Conservation (phyloP, 2,797 vertebrate species). For the Pogonophryne albipinna region DNA sequence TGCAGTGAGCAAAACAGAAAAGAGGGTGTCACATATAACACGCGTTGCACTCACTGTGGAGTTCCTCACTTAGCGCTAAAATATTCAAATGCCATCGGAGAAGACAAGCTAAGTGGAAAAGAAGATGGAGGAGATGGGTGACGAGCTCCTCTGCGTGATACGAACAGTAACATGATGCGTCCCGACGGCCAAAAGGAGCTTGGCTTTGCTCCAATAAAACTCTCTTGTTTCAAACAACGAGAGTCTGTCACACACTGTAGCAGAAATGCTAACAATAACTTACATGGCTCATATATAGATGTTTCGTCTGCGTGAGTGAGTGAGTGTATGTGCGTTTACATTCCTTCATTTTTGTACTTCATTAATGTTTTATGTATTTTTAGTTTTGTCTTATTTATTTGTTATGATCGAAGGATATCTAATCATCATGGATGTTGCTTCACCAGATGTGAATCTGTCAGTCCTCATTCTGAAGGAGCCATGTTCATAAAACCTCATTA, state of each 20-base stretch:
- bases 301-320: constrained; percentile 44
- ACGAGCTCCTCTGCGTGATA: constrained; percentile 34
- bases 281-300: constrained; percentile 62
- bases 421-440: constrained; percentile 41
- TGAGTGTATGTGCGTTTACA: constrained; percentile 48
- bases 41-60: constrained; percentile 62
- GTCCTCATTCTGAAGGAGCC: constrained; percentile 50
- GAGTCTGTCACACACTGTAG: constrained; percentile 69
- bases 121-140: constrained; percentile 14
- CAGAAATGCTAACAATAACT: constrained; percentile 56
- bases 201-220: constrained; percentile 60
- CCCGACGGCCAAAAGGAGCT: constrained; percentile 54
- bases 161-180: constrained; percentile 35
- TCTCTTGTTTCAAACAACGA: constrained; percentile 45
- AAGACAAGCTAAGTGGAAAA: constrained; percentile 33
- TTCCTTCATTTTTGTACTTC: constrained; percentile 63
- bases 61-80: constrained; percentile 49
- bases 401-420: constrained; percentile 42
- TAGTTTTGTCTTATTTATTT: constrained; percentile 62
- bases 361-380: constrained; percentile 34
- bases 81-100: constrained; percentile 47
- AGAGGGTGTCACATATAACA: constrained; percentile 34
- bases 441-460: constrained; percentile 46
- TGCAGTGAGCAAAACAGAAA: constrained; percentile 37
- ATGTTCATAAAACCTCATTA: constrained; percentile 63